Conservation (phyloP, 2,797 vertebrate species). For the Myotis daubentonii region DNA sequence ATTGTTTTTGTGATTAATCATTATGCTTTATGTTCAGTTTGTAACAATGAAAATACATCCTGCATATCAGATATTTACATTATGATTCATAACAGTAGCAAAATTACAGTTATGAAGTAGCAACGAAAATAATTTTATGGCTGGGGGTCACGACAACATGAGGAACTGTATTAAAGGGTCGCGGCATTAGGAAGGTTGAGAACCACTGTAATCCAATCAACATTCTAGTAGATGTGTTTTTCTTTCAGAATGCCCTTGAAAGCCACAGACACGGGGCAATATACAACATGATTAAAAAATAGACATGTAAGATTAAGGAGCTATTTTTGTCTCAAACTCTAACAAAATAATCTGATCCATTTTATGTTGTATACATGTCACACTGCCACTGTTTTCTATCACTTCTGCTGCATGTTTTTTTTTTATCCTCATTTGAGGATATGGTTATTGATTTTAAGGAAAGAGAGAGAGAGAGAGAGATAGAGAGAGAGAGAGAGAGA, state of each 20-base stretch:
- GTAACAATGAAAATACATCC: too few relatives aligned
- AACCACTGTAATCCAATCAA: neutral
- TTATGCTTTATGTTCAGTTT: too few relatives aligned
- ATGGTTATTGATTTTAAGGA: neutral
- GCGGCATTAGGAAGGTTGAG: too few relatives aligned
- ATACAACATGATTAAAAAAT: neutral
- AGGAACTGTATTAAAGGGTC: too few relatives aligned
- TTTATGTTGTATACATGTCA: slow-evolving; percentile 66
- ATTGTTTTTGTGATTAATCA: too few relatives aligned
- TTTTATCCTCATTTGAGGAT: neutral
- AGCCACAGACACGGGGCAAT: neutral
- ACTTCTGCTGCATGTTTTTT: neutral
- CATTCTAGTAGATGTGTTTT: neutral
- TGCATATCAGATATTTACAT: too few relatives aligned
- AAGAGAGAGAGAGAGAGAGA: too few relatives aligned
- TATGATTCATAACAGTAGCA: too few relatives aligned
- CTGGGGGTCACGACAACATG: too few relatives aligned
- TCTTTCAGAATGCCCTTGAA: neutral
- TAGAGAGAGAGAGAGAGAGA: neutral
- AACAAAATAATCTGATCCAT: slow-evolving; percentile 45
- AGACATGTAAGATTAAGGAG: slow-evolving; percentile 7
- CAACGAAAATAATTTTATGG: too few relatives aligned
- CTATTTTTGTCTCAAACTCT: slow-evolving; percentile 41
- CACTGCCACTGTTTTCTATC: slow-evolving; percentile 46
- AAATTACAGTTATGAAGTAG: too few relatives aligned